A percentile compares a stretch with the other conserved stretches of the same genome.
Conservation (phyloP, 2,888 invertebrate species). For the Drosophila parthenogenetica region DNA sequence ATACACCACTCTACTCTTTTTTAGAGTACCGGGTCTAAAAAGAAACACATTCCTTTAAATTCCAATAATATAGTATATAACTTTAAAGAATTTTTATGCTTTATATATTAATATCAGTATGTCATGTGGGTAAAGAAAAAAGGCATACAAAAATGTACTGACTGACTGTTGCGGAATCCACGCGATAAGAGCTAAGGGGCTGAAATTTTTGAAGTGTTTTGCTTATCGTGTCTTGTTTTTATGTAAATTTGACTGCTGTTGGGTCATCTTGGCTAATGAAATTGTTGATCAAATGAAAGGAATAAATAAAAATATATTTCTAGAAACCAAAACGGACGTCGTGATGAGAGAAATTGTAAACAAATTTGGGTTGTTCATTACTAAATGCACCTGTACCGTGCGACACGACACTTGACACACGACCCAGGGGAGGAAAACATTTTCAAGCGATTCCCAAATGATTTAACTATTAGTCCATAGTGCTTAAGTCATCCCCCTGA, state of each 20-base stretch:
- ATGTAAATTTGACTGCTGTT: neutral
- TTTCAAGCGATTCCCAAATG: constrained; percentile 37
- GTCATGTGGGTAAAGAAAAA: neutral
- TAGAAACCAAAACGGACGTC: neutral
- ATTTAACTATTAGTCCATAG: constrained; percentile 26
- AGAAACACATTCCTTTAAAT: too few species aligned
- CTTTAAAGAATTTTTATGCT: too few species aligned
- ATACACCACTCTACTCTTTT: too few species aligned
- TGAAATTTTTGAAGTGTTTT: neutral
- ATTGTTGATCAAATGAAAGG: neutral
- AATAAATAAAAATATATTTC: neutral
- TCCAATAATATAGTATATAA: too few species aligned
- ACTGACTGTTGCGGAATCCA: neutral
- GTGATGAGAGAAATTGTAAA: constrained; percentile 3
- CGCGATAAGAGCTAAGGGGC: neutral
- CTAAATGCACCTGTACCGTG: constrained; percentile 39
- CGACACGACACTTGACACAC: constrained; percentile 38
- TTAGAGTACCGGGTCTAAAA: too few species aligned
- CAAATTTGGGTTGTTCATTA: constrained; percentile 11
- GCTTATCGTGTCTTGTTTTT: too few species aligned
- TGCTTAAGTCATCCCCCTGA: neutral
- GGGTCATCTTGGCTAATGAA: neutral
- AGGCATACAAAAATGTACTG: neutral
- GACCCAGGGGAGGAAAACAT: constrained; percentile 22
- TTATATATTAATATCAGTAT: neutral